Percentiles rank a stretch among this genome's conserved stretches.
These are phyloP conservation scores for Nomada fucata DNA, from an alignment of 2,888 invertebrate species.

Conservation along the genomic window DNA sequence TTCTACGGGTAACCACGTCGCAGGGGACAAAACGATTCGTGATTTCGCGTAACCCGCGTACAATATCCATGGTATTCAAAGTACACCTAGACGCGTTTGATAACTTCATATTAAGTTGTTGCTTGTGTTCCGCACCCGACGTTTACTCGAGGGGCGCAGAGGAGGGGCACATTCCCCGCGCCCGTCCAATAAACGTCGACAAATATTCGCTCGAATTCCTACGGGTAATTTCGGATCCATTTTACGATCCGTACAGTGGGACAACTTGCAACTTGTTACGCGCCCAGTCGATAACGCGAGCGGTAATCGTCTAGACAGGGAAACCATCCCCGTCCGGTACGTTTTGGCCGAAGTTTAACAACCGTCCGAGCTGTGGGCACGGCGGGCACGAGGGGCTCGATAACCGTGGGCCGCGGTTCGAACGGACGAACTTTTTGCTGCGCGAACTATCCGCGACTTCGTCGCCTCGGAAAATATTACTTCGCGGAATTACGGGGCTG, in stretches of 20 bases:
- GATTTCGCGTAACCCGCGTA: not conserved
- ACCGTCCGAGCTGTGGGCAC: not conserved
- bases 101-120: slow-evolving; percentile 39
- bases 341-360: not conserved
- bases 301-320: not conserved
- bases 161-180: slow-evolving; percentile 10
- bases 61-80: not conserved
- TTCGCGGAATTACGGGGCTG: slow-evolving; percentile 47
- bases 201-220: slow-evolving; percentile 45
- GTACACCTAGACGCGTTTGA: slow-evolving; percentile 1
- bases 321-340: not conserved
- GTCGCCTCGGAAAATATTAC: slow-evolving; percentile 55
- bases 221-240: slow-evolving; percentile 28
- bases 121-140: slow-evolving; percentile 27
- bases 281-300: slow-evolving; percentile 3
- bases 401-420: slow-evolving; percentile 19
- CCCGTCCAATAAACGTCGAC: slow-evolving; percentile 41
- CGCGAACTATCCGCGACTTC: slow-evolving; percentile 25
- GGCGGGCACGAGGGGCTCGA: slow-evolving; percentile 2
- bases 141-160: slow-evolving; percentile 17
- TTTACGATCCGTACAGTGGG: slow-evolving; percentile 20
- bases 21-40: not conserved
- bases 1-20: too few species aligned
- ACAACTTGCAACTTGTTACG: not conserved
- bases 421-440: slow-evolving; percentile 50